Percentiles rank a stretch among this genome's conserved stretches.
These are phyloP conservation scores for Yponomeuta plumbellus DNA, from an alignment of 2,888 invertebrate genomes.

Conservation along the genomic window DNA sequence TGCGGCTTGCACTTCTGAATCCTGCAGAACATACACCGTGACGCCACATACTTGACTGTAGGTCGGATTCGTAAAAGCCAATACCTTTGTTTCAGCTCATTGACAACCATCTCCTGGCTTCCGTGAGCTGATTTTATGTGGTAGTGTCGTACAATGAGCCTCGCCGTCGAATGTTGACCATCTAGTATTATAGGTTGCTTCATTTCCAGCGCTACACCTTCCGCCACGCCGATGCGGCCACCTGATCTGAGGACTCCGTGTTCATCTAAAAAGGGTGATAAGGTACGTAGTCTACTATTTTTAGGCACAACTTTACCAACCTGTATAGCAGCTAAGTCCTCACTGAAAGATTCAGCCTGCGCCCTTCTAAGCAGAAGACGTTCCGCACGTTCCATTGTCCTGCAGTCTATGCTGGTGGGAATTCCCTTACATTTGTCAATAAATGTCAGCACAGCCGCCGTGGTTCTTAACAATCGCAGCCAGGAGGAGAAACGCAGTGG, in stretches of 20 bases:
- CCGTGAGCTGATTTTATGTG: conserved; percentile 22
- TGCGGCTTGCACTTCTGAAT: conserved; percentile 12
- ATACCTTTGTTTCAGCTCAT: conserved; percentile 27
- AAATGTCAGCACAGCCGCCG: not conserved
- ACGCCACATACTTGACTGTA: conserved; percentile 17
- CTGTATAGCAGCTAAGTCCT: not conserved
- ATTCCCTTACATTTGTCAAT: not conserved
- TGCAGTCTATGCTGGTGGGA: not conserved
- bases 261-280: not conserved
- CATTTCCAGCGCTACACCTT: not conserved
- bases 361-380: not conserved
- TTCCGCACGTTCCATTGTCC: not conserved
- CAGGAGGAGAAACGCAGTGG: not conserved
- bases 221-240: conserved; percentile 5
- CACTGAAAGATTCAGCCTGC: not conserved
- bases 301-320: not conserved
- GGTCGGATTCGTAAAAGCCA: conserved; percentile 27
- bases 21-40: conserved; percentile 18
- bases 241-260: not conserved
- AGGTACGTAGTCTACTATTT: not conserved
- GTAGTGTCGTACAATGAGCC: conserved; percentile 22
- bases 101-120: conserved; percentile 24
- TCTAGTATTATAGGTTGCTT: conserved; percentile 20
- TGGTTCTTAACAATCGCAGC: not conserved
- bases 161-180: conserved; percentile 17